These are phyloP conservation scores for Burhinus bistriatus DNA, from an alignment of 2,113 vertebrate species.

Conservation along the genomic window DNA sequence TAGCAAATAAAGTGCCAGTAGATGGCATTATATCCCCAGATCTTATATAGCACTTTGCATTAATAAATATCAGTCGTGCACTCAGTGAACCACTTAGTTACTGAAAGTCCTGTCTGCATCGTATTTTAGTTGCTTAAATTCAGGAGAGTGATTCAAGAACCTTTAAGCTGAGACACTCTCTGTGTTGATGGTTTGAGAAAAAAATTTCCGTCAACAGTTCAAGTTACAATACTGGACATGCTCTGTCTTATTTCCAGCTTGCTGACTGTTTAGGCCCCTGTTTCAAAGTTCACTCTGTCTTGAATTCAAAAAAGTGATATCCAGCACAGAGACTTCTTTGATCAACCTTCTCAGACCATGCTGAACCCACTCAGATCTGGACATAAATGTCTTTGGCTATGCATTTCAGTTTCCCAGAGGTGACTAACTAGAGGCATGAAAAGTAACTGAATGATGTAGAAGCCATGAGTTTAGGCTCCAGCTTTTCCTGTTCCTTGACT, in stretches of 20 bases:
- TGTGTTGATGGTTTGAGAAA: neutral
- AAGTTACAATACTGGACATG: neutral
- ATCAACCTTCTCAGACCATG: neutral
- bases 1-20: conserved; percentile 19
- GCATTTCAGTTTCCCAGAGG: neutral
- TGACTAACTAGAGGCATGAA: neutral
- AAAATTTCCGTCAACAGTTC: neutral
- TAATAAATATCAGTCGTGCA: neutral
- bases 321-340: neutral
- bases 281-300: neutral
- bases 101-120: neutral
- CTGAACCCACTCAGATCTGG: neutral
- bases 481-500: neutral
- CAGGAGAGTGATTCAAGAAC: neutral
- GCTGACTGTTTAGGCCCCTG: neutral
- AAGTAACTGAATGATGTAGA: neutral
- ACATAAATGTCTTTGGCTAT: neutral
- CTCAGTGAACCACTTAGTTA: neutral
- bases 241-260: neutral
- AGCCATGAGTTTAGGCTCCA: neutral
- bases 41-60: neutral
- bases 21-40: conserved; percentile 37
- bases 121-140: neutral
- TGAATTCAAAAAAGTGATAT: neutral
- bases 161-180: neutral